A percentile compares a stretch with the other conserved stretches of the same genome.
phyloP scores from a whole-genome alignment of 2,113 vertebrate species.

The Anolis sagrei region DNA sequence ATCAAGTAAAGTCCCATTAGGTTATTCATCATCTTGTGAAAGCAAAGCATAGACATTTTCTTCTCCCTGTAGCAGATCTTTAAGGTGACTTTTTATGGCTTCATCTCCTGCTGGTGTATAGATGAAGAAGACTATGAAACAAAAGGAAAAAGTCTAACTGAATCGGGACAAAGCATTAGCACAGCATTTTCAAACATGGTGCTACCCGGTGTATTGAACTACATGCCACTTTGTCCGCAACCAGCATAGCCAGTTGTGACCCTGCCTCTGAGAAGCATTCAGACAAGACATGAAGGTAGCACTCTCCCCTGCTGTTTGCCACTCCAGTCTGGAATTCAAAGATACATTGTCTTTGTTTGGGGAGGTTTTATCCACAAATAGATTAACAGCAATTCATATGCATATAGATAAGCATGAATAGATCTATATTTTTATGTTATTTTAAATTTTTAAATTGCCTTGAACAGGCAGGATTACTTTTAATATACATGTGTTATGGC shows the following conservation, averaged over 20 bases:
- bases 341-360: neutral
- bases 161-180: neutral
- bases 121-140: neutral
- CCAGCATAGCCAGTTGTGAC: neutral
- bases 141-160: neutral
- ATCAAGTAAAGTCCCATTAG: slow-evolving; percentile 28
- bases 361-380: neutral
- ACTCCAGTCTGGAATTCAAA: neutral
- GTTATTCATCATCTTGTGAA: slow-evolving; percentile 32
- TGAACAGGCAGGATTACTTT: no score
- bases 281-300: neutral
- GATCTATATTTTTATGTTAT: no score
- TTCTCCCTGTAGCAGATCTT: neutral
- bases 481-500: no score
- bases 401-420: neutral
- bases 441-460: no score
- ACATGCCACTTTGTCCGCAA: neutral
- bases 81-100: slow-evolving; percentile 1
- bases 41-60: slow-evolving; percentile 10
- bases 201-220: neutral
- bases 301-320: neutral
- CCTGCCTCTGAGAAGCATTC: neutral
- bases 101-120: neutral
- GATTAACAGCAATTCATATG: neutral
- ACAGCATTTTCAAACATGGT: neutral